phyloP scores from a whole-genome alignment of 2,113 vertebrate genomes.

The Gambusia holbrooki region DNA sequence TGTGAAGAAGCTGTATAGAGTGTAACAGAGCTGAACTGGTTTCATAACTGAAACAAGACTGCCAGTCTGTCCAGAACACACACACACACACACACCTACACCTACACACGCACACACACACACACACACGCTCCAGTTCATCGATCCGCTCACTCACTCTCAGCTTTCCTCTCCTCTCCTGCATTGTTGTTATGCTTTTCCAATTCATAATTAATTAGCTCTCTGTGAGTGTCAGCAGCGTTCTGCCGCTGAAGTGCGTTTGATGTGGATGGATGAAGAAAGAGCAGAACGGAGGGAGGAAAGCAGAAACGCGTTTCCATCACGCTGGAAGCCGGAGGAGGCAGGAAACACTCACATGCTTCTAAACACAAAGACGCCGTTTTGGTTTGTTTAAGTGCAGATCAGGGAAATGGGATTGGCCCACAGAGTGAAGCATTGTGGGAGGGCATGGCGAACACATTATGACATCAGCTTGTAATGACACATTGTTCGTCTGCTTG shows the following conservation, averaged over 20 bases:
- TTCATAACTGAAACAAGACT: slow-evolving; percentile 1
- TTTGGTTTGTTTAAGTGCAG: slow-evolving; percentile 48
- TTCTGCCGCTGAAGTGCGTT: slow-evolving; percentile 26
- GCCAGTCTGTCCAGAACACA: neutral
- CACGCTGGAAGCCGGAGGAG: slow-evolving; percentile 67
- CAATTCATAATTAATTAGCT: slow-evolving; percentile 40
- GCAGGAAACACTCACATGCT: slow-evolving; percentile 23
- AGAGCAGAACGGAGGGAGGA: slow-evolving; percentile 59
- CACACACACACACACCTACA: neutral
- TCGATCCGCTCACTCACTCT: neutral
- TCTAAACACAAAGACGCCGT: slow-evolving; percentile 6
- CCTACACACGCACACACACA: too few relatives aligned
- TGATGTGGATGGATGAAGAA: slow-evolving; percentile 56
- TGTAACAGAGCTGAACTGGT: neutral
- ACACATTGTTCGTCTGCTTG: slow-evolving; percentile 28
- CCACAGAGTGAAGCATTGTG: slow-evolving; percentile 39
- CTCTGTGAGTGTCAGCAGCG: neutral
- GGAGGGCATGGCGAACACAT: slow-evolving; percentile 49
- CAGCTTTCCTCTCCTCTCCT: neutral
- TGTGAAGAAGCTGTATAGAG: neutral
- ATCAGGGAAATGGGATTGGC: slow-evolving; percentile 34
- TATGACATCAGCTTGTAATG: slow-evolving; percentile 55
- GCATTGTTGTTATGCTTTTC: neutral
- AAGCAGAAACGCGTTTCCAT: slow-evolving; percentile 67
- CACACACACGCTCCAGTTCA: neutral